Percentiles rank a stretch among this genome's conserved stretches.
Conservation (phyloP, 2,113 vertebrate species). For the Nematolebias whitei region DNA sequence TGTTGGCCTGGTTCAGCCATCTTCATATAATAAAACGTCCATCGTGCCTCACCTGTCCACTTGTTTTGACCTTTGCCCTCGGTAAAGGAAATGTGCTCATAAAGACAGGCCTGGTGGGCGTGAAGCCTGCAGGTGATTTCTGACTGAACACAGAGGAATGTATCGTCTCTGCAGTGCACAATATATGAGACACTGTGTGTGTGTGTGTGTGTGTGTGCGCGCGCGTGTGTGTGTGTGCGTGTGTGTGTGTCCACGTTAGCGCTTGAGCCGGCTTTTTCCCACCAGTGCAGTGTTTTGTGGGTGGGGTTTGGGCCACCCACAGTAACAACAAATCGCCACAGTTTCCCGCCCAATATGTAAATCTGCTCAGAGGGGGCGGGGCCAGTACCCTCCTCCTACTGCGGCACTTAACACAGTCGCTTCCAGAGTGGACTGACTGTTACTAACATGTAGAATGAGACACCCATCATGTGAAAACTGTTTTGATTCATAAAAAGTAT, state of each 20-base stretch:
- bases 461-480: too few species aligned
- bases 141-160: conserved; percentile 18
- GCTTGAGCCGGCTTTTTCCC: conserved; percentile 70
- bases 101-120: conserved; percentile 33
- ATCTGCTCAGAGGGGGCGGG: conserved; percentile 38
- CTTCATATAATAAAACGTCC: too few species aligned
- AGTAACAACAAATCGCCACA: conserved; percentile 67
- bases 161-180: conserved; percentile 34
- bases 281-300: conserved; percentile 73
- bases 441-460: too few species aligned
- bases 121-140: conserved; percentile 25
- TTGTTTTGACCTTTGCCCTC: conserved; percentile 42
- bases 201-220: conserved; percentile 18
- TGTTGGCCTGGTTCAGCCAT: too few species aligned
- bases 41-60: background rate
- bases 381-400: conserved; percentile 31
- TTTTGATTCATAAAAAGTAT: too few species aligned
- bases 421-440: conserved; percentile 36
- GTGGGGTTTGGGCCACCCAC: conserved; percentile 49
- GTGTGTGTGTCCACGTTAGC: conserved; percentile 23
- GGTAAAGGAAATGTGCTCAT: conserved; percentile 38
- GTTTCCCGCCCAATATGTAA: conserved; percentile 79
- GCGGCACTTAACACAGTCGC: conserved; percentile 68
- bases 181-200: conserved; percentile 48
- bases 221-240: conserved; percentile 20